Evolutionary conservation across 37 sponge, comb jelly and placozoan genomes (phyloP).

Genomic region (Aplysina aerophoba): DNA sequence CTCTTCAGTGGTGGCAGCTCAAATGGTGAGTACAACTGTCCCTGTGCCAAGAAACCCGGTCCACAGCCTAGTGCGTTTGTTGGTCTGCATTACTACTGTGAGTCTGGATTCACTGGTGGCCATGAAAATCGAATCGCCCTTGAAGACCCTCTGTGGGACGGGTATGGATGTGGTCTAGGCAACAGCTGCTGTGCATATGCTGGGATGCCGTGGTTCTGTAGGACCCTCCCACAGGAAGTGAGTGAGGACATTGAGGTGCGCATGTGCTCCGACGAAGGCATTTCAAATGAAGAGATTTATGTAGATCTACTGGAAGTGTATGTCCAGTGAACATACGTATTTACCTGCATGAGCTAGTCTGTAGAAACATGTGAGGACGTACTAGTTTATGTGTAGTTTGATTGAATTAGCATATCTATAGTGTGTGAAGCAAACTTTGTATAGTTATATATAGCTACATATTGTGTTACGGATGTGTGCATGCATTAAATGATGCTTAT

Average conservation of each 20-base stretch:
- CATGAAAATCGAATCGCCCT: neutral
- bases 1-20: neutral
- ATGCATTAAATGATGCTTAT: too few relatives aligned
- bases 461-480: too few relatives aligned
- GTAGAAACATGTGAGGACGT: too few relatives aligned
- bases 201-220: conserved; percentile 29
- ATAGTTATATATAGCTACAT: too few relatives aligned
- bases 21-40: neutral
- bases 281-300: neutral
- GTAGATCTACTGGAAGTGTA: conserved; percentile 14
- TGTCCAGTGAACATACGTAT: neutral
- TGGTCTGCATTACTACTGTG: conserved; percentile 24
- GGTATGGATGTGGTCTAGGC: conserved; percentile 7
- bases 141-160: conserved; percentile 24
- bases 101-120: neutral
- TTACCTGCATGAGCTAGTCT: too few relatives aligned
- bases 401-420: too few relatives aligned
- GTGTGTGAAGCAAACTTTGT: too few relatives aligned
- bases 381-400: too few relatives aligned
- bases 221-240: conserved; percentile 16
- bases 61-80: conserved; percentile 16
- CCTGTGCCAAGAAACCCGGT: conserved; percentile 9
- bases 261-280: neutral
- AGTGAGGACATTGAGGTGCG: conserved; percentile 17
- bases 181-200: conserved; percentile 19